phyloP scores from a whole-genome alignment of 1,140 invertebrate species.

The Leptinotarsa texana region DNA sequence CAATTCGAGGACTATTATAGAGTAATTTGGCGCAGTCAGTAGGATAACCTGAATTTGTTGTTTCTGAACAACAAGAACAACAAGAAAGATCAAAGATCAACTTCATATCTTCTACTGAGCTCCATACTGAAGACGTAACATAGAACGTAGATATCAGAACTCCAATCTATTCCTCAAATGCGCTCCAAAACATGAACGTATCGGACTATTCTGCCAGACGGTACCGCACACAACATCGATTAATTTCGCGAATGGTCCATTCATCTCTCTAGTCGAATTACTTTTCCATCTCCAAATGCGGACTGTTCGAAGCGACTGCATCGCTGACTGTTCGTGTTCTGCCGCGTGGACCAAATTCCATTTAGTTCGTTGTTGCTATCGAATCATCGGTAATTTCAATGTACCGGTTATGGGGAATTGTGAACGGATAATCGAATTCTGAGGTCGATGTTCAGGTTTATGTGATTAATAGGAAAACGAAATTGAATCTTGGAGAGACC shows the following conservation, averaged over 20 bases:
- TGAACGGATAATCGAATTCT: too few relatives aligned
- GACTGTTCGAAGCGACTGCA: neutral
- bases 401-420: neutral
- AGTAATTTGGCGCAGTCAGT: too few relatives aligned
- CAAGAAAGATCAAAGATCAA: too few relatives aligned
- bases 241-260: neutral
- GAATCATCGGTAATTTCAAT: constrained; percentile 6
- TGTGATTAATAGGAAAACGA: too few relatives aligned
- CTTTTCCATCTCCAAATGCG: neutral
- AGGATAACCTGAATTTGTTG: too few relatives aligned
- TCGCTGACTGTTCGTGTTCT: neutral
- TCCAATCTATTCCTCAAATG: neutral
- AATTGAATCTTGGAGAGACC: too few relatives aligned
- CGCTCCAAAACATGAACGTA: neutral
- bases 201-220: neutral
- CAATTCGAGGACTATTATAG: too few relatives aligned
- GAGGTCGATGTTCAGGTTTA: too few relatives aligned
- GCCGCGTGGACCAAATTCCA: neutral
- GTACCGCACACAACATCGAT: neutral
- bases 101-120: too few relatives aligned
- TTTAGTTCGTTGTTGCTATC: neutral
- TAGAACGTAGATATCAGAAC: too few relatives aligned
- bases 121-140: too few relatives aligned
- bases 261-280: neutral
- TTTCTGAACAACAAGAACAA: too few relatives aligned